Evolutionary conservation across 2,888 invertebrate genomes (phyloP), one percentile per base, ranked within the genome.

Genomic region (Trichacis sp.): DNA sequence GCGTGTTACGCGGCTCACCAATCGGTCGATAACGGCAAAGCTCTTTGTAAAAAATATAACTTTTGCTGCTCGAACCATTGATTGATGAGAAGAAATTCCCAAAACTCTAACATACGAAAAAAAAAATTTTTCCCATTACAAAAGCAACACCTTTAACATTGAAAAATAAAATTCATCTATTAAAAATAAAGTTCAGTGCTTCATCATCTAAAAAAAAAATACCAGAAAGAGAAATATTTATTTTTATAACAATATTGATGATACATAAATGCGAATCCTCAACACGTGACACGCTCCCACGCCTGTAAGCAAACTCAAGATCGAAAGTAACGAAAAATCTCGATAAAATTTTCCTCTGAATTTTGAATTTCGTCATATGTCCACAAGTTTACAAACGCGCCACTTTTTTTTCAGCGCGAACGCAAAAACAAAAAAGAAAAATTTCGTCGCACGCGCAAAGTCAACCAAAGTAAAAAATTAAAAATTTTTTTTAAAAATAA

Each of bases 31-130:
- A 82, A 78, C 80, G 80, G 78, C 81, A 77, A 82, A 82, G 79
- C 79, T 81, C 79, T 80, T 79, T 81, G 81, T 83, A 82, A 82
- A 83, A 83, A 83, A 83, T 83, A 83, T 82, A 82, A 80, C 81
- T 82, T 81, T 82, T 78, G 79, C 79, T 80, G 77, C 76, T 81
- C 81, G 80, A 81, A 81, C 79, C 77, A 73, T 74, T 71, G 75
- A 76, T 72, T 67, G 73, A 76, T 78, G 73, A 68, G 55, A 57
- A 64, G 64, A 64, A 38, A 50, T 29, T n/a, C n/a, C n/a, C n/a
- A n/a, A n/a, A n/a, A n/a, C n/a, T n/a, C n/a, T n/a, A n/a, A n/a
- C n/a, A n/a, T n/a, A n/a, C n/a, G n/a, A n/a, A n/a, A n/a, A n/a
- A n/a, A n/a, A n/a, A n/a, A n/a, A n/a, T n/a, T n/a, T n/a, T n/a